Evolutionary conservation across 2,113 vertebrate species (phyloP).

Genomic region (Capricornis sumatraensis): DNA sequence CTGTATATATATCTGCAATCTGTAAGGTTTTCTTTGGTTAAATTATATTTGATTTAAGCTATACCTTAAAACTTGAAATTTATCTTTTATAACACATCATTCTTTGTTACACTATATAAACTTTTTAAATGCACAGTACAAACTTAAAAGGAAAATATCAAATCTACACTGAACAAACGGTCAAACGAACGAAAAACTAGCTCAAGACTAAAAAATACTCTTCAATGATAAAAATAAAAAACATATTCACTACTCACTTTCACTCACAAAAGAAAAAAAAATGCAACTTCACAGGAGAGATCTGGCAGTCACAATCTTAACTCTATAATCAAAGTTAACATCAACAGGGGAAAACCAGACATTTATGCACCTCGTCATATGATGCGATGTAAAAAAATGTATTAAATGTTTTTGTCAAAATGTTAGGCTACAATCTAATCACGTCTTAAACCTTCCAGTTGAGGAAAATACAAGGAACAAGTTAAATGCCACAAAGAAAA

Average conservation of each 20-base stretch:
- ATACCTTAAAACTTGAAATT: background rate
- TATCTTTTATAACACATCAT: background rate
- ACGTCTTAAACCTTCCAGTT: background rate
- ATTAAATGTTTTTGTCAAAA: background rate
- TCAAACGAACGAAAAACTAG: constrained; percentile 24
- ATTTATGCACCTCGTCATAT: background rate
- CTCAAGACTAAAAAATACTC: background rate
- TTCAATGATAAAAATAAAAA: background rate
- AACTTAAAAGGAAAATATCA: background rate
- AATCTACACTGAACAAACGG: background rate
- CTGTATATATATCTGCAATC: background rate
- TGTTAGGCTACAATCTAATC: background rate
- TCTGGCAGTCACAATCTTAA: background rate
- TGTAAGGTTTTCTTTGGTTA: background rate
- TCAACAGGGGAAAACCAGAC: background rate
- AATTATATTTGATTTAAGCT: constrained; percentile 7
- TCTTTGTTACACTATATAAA: constrained; percentile 1
- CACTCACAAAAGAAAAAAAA: background rate
- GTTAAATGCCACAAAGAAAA: background rate
- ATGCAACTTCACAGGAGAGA: background rate
- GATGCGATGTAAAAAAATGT: background rate
- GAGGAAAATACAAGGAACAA: constrained; percentile 11
- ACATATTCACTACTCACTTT: background rate
- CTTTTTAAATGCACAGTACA: background rate
- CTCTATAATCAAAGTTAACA: background rate